Percentiles rank a stretch among this genome's conserved stretches.
Evolutionary conservation across 2,797 vertebrate species (phyloP).

Genomic region (Pseudomugil gertrudae): DNA sequence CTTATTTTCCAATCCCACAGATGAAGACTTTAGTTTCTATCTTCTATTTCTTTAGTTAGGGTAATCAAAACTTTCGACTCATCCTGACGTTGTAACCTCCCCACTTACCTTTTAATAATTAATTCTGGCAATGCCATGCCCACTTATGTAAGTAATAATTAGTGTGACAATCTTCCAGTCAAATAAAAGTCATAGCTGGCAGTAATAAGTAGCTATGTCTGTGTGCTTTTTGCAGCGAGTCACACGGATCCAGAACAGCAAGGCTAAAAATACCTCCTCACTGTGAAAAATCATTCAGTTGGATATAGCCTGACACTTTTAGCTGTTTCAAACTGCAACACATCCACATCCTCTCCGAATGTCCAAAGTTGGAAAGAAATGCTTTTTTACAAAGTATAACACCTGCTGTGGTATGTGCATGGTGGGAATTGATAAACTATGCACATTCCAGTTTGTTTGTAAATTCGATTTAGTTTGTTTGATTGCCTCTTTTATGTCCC

Average conservation of each 20-base stretch:
- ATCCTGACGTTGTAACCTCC: constrained; percentile 11
- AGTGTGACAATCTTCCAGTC: constrained; percentile 53
- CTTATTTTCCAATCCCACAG: not conserved
- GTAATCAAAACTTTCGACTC: constrained; percentile 32
- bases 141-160: constrained; percentile 47
- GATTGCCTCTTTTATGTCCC: constrained; percentile 20
- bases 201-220: constrained; percentile 43
- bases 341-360: constrained; percentile 5
- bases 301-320: constrained; percentile 40
- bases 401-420: constrained; percentile 1
- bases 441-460: constrained; percentile 22
- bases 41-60: not conserved
- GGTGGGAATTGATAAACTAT: constrained; percentile 18
- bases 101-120: constrained; percentile 29
- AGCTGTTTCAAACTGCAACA: constrained; percentile 24
- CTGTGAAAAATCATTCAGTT: constrained; percentile 35
- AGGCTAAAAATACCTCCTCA: constrained; percentile 51
- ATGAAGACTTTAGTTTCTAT: constrained; percentile 1
- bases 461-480: constrained; percentile 18
- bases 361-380: constrained; percentile 18
- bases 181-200: constrained; percentile 32
- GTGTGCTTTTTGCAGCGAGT: constrained; percentile 32
- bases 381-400: constrained; percentile 6
- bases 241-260: constrained; percentile 39
- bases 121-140: constrained; percentile 31